Evolutionary conservation across 2,888 invertebrate genomes (phyloP).

Genomic region (Zaprionus lineosus): DNA sequence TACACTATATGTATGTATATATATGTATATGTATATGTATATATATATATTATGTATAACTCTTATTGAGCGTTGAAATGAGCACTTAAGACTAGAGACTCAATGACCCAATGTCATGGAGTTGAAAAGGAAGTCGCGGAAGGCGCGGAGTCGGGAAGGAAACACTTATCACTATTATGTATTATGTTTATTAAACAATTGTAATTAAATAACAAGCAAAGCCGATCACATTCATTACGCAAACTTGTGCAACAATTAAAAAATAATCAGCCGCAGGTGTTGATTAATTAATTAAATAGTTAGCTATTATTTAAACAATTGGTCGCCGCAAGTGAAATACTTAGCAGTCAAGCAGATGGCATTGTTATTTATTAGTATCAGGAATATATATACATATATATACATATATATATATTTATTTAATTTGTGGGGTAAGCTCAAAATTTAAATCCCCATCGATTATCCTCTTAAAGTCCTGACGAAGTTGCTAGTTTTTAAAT

Average conservation of each 20-base stretch:
- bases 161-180: slow-evolving; percentile 60
- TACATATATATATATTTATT: too few species aligned
- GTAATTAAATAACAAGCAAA: slow-evolving; percentile 49
- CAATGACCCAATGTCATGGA: too few species aligned
- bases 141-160: slow-evolving; percentile 31
- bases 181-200: slow-evolving; percentile 68
- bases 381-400: too few species aligned
- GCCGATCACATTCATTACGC: slow-evolving; percentile 59
- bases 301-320: neutral
- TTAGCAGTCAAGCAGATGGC: too few species aligned
- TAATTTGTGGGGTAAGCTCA: too few species aligned
- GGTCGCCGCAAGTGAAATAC: too few species aligned
- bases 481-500: too few species aligned
- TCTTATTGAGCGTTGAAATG: slow-evolving; percentile 24
- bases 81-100: too few species aligned
- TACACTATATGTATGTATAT: slow-evolving; percentile 19
- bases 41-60: slow-evolving; percentile 50
- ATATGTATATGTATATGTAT: slow-evolving; percentile 39
- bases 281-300: slow-evolving; percentile 28
- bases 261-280: slow-evolving; percentile 11
- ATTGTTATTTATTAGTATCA: too few species aligned
- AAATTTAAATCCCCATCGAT: too few species aligned
- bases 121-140: slow-evolving; percentile 11
- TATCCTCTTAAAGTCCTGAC: too few species aligned
- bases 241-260: slow-evolving; percentile 35